Evolutionary conservation across 2,888 invertebrate genomes (phyloP), one percentile per base, ranked within the genome.

Genomic region (Cotesia congregata): DNA sequence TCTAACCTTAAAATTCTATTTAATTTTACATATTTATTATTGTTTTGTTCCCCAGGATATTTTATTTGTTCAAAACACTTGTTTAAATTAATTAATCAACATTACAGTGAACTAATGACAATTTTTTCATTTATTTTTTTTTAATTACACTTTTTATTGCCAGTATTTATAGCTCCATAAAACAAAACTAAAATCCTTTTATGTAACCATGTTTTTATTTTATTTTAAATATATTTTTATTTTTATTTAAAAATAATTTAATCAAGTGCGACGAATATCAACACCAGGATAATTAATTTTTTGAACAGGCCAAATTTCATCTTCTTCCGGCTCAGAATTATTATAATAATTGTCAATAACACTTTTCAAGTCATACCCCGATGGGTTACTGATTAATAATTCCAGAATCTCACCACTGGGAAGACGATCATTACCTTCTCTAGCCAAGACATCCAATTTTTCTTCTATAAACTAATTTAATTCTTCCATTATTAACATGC

Each of bases 21-120:
- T 20, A 75, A n/a, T 1, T 64, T 41, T 15, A 1, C 80, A 76
- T 81, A 41, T 71, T 41, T 67, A 61, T 67, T 59, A 30, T 30
- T 30, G 2, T 4, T 3, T 6, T 30, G 0, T 30, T 3, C 30
- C 30, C 3, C 3, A 30, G 30, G 30, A 30, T 30, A 3, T 30
- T 30, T 30, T 0, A 30, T 30, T 30, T 30, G 30, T 30, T 30
- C 30, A 30, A 30, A 30, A 30, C 30, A 30, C 3, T 30, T 30
- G 30, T 30, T 0, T 30, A 3, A 30, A 30, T 30, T 30, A 30
- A 30, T 3, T 30, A 30, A 30, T 30, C 30, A 30, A 2, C 30
- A 30, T 30, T 3, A 30, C 30, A 30, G 3, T 30, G 30, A 30
- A 30, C 30, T 30, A 30, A 30, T 30, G 30, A 30, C 30, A 30